Evolutionary conservation across 2,888 invertebrate species (phyloP), one percentile per base, ranked within the genome.

Genomic region (Drosophila pegasa): DNA sequence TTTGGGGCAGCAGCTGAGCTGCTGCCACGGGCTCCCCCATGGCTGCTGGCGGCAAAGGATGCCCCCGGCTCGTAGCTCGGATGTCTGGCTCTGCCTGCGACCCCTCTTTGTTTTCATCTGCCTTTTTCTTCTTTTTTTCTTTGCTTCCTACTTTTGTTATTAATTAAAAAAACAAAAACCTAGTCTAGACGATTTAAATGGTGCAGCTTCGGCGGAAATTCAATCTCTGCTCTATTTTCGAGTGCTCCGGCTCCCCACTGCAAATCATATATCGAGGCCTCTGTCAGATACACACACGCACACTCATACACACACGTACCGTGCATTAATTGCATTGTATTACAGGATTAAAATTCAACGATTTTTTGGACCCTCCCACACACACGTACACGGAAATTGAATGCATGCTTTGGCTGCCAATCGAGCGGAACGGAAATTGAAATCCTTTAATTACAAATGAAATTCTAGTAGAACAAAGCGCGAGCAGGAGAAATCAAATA

Each of bases 161-260:
- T 80, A 83, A 88, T 87, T 77, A 88, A 74, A 86, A 86, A 82
- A 71, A 75, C 64, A 73, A 75, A 78, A 75, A 77, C 68, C 73
- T 52, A 68, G 75, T 75, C 68, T 87, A 87, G 89, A 88, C 86
- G 61, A 43, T 75, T 71, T 76, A 81, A 88, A 86, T 78, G 80
- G 70, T 37, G 54, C 72, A 60, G 72, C 77, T 75, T 81, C 79
- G 71, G 57, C 75, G 89, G 86, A 88, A 86, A 86, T 75, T 80
- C 78, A 87, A 87, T 87, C 85, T 80, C 27, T 75, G 81, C 78
- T 81, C 85, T 87, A 81, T 84, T 88, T 88, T 84, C 61, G 71
- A 67, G 78, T 70, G 65, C n/a, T n/a, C n/a, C 47, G 31, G 35
- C 62, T 61, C 47, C 63, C 66, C 72, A 16, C 14, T 45, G 25